Base-by-base conservation (phyloP, 2,113 vertebrate species). In the Rhynchopsitta pachyrhyncha region DNA sequence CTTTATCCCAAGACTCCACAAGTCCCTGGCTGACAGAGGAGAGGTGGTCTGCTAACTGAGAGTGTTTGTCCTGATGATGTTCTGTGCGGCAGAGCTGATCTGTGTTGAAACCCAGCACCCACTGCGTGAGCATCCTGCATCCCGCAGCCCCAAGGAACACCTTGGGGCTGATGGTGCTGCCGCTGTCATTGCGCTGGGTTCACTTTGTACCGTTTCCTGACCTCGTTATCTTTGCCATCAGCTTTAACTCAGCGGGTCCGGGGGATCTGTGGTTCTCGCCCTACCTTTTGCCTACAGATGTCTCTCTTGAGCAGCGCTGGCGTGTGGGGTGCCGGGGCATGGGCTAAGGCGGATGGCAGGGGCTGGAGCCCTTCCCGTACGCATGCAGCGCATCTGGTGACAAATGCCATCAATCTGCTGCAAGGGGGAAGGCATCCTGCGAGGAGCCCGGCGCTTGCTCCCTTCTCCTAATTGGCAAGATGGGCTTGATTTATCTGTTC, bases 211-310 rank as follows among this genome's bases (percentile, higher is more conserved):
- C 64, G 6, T 77, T 95, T 97, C 95, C 95, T 90, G 39, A 79
- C 96, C 92, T 87, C 41, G 86, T 95, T 95, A 91, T 95, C 94
- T 82, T 71, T 96, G 93, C 95, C 90, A 82, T 95, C 90, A 82
- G 90, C 92, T 95, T 97, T 97, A 94, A 35, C 50, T 3, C 41
- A 37, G 49, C 11, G 57, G 33, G 22, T 13, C 44, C 44, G 1
- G 11, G 46, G 73, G 35, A 44, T 18, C 59, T 10, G 20, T 5
- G 1, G 59, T 28, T 37, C 25, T 62, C 46, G 35, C n/a, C 20
- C 3, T 1, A 10, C 5, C 25, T 13, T 35, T 41, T 86, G 31
- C 77, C 46, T 70, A 18, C 28, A 31, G 68, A 17, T 42, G 27
- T 55, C 16, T 80, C 53, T 53, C 50, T 25, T 2, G 52, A 42